These are phyloP conservation scores for Benitochromis conjunctus DNA, from an alignment of 2,113 vertebrate species.

Conservation along the genomic window DNA sequence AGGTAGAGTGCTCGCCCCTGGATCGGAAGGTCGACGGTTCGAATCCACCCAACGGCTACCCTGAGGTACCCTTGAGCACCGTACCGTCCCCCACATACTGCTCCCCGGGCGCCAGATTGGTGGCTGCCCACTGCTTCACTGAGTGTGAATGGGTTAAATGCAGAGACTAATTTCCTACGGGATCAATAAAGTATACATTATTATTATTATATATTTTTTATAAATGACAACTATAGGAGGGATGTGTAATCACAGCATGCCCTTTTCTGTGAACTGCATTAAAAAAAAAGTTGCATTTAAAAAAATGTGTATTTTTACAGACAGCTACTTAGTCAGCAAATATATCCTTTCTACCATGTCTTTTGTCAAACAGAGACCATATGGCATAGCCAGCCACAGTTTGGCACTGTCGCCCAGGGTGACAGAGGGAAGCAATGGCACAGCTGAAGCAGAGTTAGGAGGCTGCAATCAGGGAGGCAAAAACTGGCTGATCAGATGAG, in stretches of 20 bases:
- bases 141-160: too few species aligned
- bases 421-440: slow-evolving; percentile 36
- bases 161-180: too few species aligned
- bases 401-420: slow-evolving; percentile 49
- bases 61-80: too few species aligned
- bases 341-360: slow-evolving; percentile 33
- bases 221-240: neutral
- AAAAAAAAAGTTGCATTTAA: neutral
- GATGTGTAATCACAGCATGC: neutral
- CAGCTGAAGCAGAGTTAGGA: slow-evolving; percentile 26
- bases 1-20: too few species aligned
- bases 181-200: too few species aligned
- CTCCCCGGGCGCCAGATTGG: too few species aligned
- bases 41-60: too few species aligned
- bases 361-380: slow-evolving; percentile 59
- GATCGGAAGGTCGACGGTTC: too few species aligned
- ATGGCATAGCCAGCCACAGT: slow-evolving; percentile 44
- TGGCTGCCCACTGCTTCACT: too few species aligned
- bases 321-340: neutral
- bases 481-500: neutral
- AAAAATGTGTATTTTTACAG: slow-evolving; percentile 4
- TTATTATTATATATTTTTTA: too few species aligned
- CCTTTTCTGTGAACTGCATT: neutral
- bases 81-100: too few species aligned
- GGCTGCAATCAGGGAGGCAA: slow-evolving; percentile 21